Conservation (phyloP, 2,888 invertebrate species). For the Drosophila vallismaia region DNA sequence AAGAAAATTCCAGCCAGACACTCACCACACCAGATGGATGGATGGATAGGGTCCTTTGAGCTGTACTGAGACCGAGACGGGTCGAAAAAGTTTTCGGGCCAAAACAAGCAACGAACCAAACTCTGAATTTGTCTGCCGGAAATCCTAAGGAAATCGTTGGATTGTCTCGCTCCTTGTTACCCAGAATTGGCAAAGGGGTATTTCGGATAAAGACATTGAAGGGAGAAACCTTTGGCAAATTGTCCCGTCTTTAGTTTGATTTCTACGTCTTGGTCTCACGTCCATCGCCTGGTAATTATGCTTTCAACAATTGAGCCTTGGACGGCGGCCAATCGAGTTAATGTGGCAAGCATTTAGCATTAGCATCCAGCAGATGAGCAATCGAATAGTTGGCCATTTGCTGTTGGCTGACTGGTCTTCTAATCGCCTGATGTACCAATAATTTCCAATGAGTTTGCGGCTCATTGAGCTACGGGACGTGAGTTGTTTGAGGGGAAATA, state of each 20-base stretch:
- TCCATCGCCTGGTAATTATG: slow-evolving; percentile 66
- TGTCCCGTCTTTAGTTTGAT: slow-evolving; percentile 64
- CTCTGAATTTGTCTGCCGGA: slow-evolving; percentile 75
- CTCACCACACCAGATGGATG: slow-evolving; percentile 24
- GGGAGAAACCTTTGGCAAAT: slow-evolving; percentile 41
- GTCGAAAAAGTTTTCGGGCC: slow-evolving; percentile 41
- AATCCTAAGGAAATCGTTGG: slow-evolving; percentile 78
- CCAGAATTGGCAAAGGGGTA: slow-evolving; percentile 64
- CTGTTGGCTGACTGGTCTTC: slow-evolving; percentile 28
- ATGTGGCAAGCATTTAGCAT: slow-evolving; percentile 76
- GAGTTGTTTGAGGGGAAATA: slow-evolving; percentile 30
- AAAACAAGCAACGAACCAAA: slow-evolving; percentile 59
- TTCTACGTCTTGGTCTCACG: slow-evolving; percentile 59
- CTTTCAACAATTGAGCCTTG: slow-evolving; percentile 67
- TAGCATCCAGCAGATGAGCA: slow-evolving; percentile 41
- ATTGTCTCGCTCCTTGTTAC: slow-evolving; percentile 52
- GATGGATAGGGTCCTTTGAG: slow-evolving; percentile 23
- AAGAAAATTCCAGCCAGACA: slow-evolving; percentile 78
- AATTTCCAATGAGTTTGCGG: slow-evolving; percentile 78
- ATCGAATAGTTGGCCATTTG: slow-evolving; percentile 42
- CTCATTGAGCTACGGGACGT: slow-evolving; percentile 74
- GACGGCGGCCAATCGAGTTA: slow-evolving; percentile 72
- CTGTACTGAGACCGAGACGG: background rate
- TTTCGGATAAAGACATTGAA: slow-evolving; percentile 21
- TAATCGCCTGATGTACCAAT: slow-evolving; percentile 76